Conservation (phyloP, 2,888 invertebrate genomes). For the Orchesella flavescens region DNA sequence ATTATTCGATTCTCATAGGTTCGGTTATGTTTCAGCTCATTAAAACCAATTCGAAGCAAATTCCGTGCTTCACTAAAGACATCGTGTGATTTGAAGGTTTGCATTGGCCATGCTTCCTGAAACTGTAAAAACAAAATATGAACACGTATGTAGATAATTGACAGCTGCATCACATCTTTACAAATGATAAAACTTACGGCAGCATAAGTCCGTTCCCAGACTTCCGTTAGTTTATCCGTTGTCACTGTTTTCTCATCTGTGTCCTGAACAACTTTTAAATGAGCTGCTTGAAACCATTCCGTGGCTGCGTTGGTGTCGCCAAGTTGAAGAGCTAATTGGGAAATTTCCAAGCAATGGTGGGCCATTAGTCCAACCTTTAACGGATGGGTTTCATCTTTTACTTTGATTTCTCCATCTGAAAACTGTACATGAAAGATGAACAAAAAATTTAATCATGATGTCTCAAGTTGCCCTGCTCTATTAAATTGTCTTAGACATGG, state of each 20-base stretch:
- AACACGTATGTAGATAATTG: not conserved
- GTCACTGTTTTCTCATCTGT: conserved; percentile 29
- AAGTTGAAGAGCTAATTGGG: conserved; percentile 27
- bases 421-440: conserved; percentile 41
- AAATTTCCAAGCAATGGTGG: conserved; percentile 41
- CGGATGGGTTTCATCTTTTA: not conserved
- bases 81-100: conserved; percentile 49
- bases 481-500: too few relatives aligned
- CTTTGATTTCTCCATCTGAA: conserved; percentile 43
- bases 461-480: not conserved
- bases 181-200: conserved; percentile 22
- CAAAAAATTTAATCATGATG: not conserved
- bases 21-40: conserved; percentile 16
- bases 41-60: conserved; percentile 20
- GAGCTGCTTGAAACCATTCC: conserved; percentile 58
- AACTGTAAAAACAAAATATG: conserved; percentile 19
- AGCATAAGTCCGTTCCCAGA: conserved; percentile 42
- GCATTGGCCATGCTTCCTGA: conserved; percentile 40
- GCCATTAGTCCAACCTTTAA: conserved; percentile 31
- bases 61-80: conserved; percentile 47
- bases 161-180: not conserved
- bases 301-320: conserved; percentile 34
- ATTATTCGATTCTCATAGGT: conserved; percentile 21
- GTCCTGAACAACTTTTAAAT: conserved; percentile 26
- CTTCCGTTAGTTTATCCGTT: conserved; percentile 36